Evolutionary conservation across 2,797 vertebrate genomes (phyloP), one percentile per base, ranked within the genome.

Genomic region (Oryzias dopingdopingensis): DNA sequence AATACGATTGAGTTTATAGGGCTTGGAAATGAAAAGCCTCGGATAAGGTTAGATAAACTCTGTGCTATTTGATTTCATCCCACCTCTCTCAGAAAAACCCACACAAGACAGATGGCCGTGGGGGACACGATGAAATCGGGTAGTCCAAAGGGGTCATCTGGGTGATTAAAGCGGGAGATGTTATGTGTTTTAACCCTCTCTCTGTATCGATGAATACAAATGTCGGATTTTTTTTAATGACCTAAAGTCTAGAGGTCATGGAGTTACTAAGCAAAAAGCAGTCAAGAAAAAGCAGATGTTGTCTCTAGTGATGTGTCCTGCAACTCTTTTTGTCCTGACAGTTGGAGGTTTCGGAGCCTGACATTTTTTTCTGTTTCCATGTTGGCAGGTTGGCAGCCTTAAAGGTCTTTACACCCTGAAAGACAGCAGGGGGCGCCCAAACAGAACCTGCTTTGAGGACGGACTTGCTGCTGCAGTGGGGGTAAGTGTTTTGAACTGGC

Each of bases 1-100:
- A 96, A 95, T 95, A 93, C 92, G 92, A 94, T 95, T 94, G 93
- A 94, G 93, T 95, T 94, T 94, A 94, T 95, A 94, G 95, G 94
- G 94, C 92, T 94, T 94, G 93, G 92, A 95, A 95, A 95, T 96
- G 93, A 94, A 96, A 94, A 95, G 92, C 91, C 86, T 83, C 92
- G 93, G 92, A 88, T 93, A 92, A 92, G 95, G 95, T 94, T 95
- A 94, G 94, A 95, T 93, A 94, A 93, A 96, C 94, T 94, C 92
- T 86, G 81, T 52, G 83, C 83, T 83, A 82, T 90, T 90, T 88
- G 86, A 90, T 92, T 90, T 82, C 17, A 47, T 81, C 71, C 79
- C 81, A 79, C 82, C 77, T 80, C 82, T 81, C 12, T 46, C 66
- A 79, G 66, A 77, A 82, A 79, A 85, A 74, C 63, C 65, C 74